Conservation (phyloP, 2,113 vertebrate genomes). For the Hypocryptadius cinnamomeus region DNA sequence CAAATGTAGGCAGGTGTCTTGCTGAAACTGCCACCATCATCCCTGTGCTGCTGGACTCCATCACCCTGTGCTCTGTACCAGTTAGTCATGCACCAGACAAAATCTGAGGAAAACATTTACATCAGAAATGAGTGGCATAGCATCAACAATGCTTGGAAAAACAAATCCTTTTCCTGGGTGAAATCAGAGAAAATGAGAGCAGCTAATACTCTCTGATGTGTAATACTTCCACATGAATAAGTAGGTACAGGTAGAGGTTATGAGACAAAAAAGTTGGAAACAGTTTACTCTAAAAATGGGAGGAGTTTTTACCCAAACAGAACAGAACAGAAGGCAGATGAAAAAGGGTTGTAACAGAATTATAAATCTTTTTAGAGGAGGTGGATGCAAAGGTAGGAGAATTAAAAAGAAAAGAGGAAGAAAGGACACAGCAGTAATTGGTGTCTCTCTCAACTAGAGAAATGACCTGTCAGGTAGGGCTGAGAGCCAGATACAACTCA, state of each 20-base stretch:
- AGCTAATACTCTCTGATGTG: neutral
- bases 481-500: neutral
- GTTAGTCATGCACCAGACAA: neutral
- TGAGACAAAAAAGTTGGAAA: neutral
- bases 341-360: neutral
- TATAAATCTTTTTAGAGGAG: neutral
- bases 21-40: neutral
- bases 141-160: neutral
- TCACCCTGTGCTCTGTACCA: neutral
- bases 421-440: slow-evolving; percentile 11
- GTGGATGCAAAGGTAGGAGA: neutral
- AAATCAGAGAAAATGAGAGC: neutral
- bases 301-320: neutral
- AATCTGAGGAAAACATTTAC: neutral
- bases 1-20: neutral
- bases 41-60: neutral
- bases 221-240: neutral
- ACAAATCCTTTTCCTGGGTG: neutral
- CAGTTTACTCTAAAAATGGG: neutral
- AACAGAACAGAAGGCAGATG: neutral
- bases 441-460: slow-evolving; percentile 1
- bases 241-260: neutral
- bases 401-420: neutral
- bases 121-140: neutral
- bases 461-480: slow-evolving; percentile 10